Percentiles rank a stretch among this genome's conserved stretches.
phyloP scores from a whole-genome alignment of 2,797 vertebrate species.

The Clarias laeviceps region DNA sequence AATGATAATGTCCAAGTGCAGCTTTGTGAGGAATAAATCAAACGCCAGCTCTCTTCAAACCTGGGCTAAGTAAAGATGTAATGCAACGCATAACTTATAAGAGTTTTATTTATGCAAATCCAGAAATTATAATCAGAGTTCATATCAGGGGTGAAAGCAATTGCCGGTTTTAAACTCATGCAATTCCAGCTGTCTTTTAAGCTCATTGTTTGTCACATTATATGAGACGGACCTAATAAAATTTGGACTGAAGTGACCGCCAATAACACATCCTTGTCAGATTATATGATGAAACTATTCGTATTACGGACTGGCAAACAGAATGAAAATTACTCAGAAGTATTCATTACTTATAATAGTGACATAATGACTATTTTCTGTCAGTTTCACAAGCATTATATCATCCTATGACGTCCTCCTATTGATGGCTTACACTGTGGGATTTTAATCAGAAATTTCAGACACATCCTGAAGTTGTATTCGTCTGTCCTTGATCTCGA shows the following conservation, averaged over 20 bases:
- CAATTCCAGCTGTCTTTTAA: background rate
- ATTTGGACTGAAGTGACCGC: background rate
- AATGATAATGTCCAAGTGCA: constrained; percentile 30
- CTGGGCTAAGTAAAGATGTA: background rate
- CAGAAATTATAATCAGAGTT: background rate
- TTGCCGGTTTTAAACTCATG: background rate
- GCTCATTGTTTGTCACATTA: background rate
- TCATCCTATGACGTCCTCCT: background rate
- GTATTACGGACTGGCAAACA: background rate
- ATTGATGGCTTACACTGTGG: background rate
- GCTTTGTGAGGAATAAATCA: constrained; percentile 42
- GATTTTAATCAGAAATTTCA: background rate
- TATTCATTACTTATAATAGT: background rate
- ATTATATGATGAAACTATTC: background rate
- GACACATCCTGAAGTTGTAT: background rate
- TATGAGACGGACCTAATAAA: background rate
- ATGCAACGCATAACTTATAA: background rate
- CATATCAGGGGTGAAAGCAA: background rate
- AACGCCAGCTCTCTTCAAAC: constrained; percentile 10
- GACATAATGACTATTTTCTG: background rate
- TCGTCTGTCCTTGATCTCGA: background rate
- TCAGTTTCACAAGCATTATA: background rate
- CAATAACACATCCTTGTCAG: background rate
- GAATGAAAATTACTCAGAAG: background rate
- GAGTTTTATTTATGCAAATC: background rate